Evolutionary conservation across 2,797 vertebrate species (phyloP), one percentile per base, ranked within the genome.

Genomic region (Percopsis omiscomaycus): DNA sequence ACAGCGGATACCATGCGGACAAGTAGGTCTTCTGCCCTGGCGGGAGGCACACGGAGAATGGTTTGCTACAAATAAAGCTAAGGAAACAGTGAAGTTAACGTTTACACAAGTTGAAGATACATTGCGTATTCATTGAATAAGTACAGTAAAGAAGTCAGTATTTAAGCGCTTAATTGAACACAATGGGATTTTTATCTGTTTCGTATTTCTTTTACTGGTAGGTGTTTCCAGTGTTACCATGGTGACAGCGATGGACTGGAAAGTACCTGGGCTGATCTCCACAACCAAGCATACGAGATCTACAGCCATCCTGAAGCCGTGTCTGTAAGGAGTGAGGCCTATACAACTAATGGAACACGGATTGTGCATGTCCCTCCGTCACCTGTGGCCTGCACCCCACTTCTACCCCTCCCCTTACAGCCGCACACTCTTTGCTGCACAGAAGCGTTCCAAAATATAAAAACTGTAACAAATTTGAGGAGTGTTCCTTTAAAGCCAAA

Each of bases 171-270:
- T 11, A 11, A 48, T 37, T 49, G 47, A n/a, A 49, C 47, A 15
- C 47, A 49, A 15, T 49, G 12, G 5, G 5, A n/a, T 14, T 49
- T 49, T 15, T 5, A 49, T 12, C 3, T 49, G 2, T 37, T 5
- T 37, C 8, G 6, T 22, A 22, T 22, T 22, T 22, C 22, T 52
- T 2, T 54, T 42, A 52, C 42, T 65, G 16, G 1, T 42, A 88
- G 92, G 77, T 96, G 94, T 80, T 97, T 98, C 86, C 89, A 92
- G 28, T 98, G 95, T 62, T 81, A 81, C 79, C 95, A 96, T 52
- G 90, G 91, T 12, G 76, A 89, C 65, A 62, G 90, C 71, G 91
- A 89, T 11, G 82, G 61, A 48, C 1, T 16, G 15, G 77, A 77
- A 5, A 71, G 52, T 11, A 58, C 72, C 55, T 89, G 83, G 88